Base-by-base conservation (phyloP, 2,888 invertebrate genomes). In the Ectemnius continuus region DNA sequence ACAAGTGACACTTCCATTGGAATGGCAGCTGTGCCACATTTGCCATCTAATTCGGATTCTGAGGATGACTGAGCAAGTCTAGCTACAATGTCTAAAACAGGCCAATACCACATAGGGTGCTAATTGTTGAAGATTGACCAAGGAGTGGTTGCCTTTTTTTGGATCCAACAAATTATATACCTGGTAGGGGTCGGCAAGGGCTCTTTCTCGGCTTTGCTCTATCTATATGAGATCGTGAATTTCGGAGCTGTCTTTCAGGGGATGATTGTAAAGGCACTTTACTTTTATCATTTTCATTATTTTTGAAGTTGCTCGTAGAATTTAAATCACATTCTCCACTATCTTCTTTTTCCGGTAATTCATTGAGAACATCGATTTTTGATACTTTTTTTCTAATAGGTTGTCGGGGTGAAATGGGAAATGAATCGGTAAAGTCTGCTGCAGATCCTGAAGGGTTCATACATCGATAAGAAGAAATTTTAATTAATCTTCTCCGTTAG, bases 121-220 rank as follows among this genome's bases (percentile, higher is more conserved):
- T 36, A 36, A 36, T 36, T 8, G 36, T 8, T 11, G 36, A 36
- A 11, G 36, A 11, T 11, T 8, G 36, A 11, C 36, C 11, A 36
- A 36, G 36, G 2, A 0, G 28, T 5, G n/a, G n/a, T 20, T 11
- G 5, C 52, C 36, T 23, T 23, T 23, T 23, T 23, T 23, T 23
- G 23, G 23, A 23, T 23, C 23, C 14, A 11, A 57, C 2, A 23
- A n/a, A 57, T 46, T 61, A 4, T 2, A 52, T 84, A 88, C 88
- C 88, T 14, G 89, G 89, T 56, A 89, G 75, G 56, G 89, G 89
- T 45, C 89, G 85, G 18, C 82, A 82, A 0, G 88, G 89, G 68
- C 89, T 89, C 71, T 89, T 90, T 59, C 89, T 84, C n/a, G 89
- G 85, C 68, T 89, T 89, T 2, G 88, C 88, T 56, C 89, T 84